Evolutionary conservation across 2,888 invertebrate species (phyloP), one percentile per base, ranked within the genome.

Genomic region (Cephus spinipes): DNA sequence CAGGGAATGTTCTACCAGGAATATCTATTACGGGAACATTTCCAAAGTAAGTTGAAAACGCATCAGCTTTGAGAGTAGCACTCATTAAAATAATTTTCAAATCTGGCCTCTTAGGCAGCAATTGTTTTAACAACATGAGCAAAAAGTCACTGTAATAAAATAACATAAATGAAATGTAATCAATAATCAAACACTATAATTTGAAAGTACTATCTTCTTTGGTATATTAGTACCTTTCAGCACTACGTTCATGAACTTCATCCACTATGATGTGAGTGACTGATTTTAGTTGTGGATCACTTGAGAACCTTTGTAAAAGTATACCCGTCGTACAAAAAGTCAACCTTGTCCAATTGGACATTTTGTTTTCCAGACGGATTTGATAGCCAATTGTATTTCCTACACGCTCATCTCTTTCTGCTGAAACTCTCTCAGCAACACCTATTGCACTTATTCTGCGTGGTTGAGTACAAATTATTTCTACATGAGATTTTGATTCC

Each of bases 301-400:
- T 94, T 85, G 97, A 96, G 73, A 99, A 92, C 75, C 97, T 94
- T 73, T 98, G 93, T 71, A 98, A 91, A 75, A 98, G 91, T 75
- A 99, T 98, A 76, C 98, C 98, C 3, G 97, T 98, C 0, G 98
- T 99, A 89, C 98, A 98, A 92, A 98, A 98, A 4, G 96, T 96
- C 23, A 98, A 92, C 4, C 98, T 93, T 0, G 98, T 98, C 89
- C 93, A 93, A 0, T 93, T 92, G 0, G 96, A 96, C 9, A 96
- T 93, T 93, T 96, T 96, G 87, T 94, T 96, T 90, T 97, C 97
- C 79, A 97, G 91, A 77, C 96, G 93, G 82, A 97, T 96, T 93
- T 96, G 94, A 85, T 95, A 95, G 74, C 94, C 94, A 9, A 94
- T 90, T 69, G 95, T 94, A 80, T 95, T 94, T 1, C 97, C 97